Evolutionary conservation across 2,888 invertebrate genomes (phyloP).

Genomic region (Reticulitermes lucifugus): DNA sequence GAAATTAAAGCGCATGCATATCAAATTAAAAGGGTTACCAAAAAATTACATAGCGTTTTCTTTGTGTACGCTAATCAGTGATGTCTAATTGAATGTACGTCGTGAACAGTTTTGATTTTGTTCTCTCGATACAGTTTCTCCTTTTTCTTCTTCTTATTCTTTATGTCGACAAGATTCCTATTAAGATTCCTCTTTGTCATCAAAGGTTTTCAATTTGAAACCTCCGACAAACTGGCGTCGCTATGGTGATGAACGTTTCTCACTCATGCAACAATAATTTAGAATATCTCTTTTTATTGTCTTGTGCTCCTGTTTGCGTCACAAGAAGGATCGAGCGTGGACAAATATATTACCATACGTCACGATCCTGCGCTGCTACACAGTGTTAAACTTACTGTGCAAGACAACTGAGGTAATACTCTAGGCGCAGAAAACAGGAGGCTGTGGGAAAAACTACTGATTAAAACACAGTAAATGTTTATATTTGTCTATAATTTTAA

Average conservation of each 20-base stretch:
- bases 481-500: too few relatives aligned
- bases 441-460: too few relatives aligned
- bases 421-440: too few relatives aligned
- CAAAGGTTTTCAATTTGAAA: constrained; percentile 9
- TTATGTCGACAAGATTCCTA: neutral
- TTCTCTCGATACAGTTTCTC: neutral
- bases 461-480: too few relatives aligned
- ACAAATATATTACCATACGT: neutral
- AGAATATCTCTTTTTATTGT: neutral
- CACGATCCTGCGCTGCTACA: neutral
- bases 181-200: neutral
- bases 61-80: neutral
- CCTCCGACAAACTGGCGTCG: neutral
- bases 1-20: too few relatives aligned
- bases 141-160: neutral
- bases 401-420: too few relatives aligned
- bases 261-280: constrained; percentile 5
- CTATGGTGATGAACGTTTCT: neutral
- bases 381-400: too few relatives aligned
- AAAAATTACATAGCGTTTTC: too few relatives aligned
- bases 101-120: neutral
- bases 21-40: too few relatives aligned
- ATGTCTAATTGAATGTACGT: neutral
- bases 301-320: neutral
- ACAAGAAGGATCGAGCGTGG: neutral